Evolutionary conservation across 2,888 invertebrate genomes (phyloP).

Genomic region (Philhelius pedissequus): DNA sequence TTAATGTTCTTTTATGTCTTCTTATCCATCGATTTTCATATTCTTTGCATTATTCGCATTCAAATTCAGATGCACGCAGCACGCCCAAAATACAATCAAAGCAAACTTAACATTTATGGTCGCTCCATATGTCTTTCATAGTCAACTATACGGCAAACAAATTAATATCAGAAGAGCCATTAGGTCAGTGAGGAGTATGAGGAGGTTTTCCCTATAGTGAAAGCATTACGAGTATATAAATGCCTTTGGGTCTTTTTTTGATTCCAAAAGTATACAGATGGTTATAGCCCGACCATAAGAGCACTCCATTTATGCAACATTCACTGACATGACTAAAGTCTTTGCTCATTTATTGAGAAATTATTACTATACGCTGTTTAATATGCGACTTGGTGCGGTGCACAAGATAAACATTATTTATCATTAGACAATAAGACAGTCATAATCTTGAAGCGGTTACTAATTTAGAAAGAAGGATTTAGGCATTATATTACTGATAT

Average conservation of each 20-base stretch:
- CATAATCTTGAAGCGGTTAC: constrained; percentile 13
- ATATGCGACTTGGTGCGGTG: constrained; percentile 10
- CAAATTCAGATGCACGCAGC: background rate
- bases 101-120: background rate
- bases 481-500: constrained; percentile 6
- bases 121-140: constrained; percentile 10
- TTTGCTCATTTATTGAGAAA: constrained; percentile 61
- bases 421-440: constrained; percentile 52
- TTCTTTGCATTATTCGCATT: background rate
- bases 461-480: constrained; percentile 16
- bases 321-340: constrained; percentile 40
- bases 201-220: constrained; percentile 34
- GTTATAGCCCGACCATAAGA: background rate
- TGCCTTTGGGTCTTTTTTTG: constrained; percentile 10
- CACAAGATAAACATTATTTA: constrained; percentile 48
- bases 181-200: constrained; percentile 15
- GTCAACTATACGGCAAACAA: background rate
- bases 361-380: constrained; percentile 44
- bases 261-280: background rate
- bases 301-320: background rate
- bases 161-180: constrained; percentile 31
- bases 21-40: too few relatives aligned
- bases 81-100: background rate
- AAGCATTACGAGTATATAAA: constrained; percentile 40
- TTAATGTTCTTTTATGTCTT: too few relatives aligned